Conservation (phyloP, 2,888 invertebrate genomes). For the Melinopterus prodromus region DNA sequence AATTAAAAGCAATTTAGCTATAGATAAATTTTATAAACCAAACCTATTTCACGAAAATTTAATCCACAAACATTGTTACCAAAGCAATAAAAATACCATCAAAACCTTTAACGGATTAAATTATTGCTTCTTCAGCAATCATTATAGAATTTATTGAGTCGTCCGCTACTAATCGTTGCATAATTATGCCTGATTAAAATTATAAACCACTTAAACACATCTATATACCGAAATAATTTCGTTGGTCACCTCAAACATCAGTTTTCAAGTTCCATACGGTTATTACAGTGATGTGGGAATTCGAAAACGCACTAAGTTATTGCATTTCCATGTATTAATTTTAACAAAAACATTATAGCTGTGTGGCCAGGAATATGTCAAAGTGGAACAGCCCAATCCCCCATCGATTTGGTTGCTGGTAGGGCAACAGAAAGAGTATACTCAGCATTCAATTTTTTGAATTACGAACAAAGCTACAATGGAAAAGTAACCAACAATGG, state of each 20-base stretch:
- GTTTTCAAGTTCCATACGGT: too few species aligned
- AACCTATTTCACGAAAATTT: too few species aligned
- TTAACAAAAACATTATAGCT: slow-evolving; percentile 43
- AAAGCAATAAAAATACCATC: too few species aligned
- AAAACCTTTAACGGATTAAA: neutral
- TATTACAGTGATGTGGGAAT: too few species aligned
- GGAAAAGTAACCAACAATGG: slow-evolving; percentile 72
- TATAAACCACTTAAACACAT: too few species aligned
- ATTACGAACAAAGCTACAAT: slow-evolving; percentile 64
- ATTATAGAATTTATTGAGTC: neutral
- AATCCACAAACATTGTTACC: too few species aligned
- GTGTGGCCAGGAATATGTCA: slow-evolving; percentile 73
- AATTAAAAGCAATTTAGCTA: too few species aligned
- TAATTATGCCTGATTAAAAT: too few species aligned
- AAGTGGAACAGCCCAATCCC: slow-evolving; percentile 74
- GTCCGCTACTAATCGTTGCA: neutral
- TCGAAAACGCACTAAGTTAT: too few species aligned
- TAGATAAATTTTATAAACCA: too few species aligned
- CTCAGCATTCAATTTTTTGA: slow-evolving; percentile 64
- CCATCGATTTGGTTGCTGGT: slow-evolving; percentile 72
- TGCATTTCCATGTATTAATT: neutral
- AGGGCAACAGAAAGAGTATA: slow-evolving; percentile 63
- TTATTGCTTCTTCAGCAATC: neutral
- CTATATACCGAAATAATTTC: too few species aligned
- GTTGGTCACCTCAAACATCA: too few species aligned